phyloP scores from a whole-genome alignment of 1,140 invertebrate genomes.

The Bombus confusus region DNA sequence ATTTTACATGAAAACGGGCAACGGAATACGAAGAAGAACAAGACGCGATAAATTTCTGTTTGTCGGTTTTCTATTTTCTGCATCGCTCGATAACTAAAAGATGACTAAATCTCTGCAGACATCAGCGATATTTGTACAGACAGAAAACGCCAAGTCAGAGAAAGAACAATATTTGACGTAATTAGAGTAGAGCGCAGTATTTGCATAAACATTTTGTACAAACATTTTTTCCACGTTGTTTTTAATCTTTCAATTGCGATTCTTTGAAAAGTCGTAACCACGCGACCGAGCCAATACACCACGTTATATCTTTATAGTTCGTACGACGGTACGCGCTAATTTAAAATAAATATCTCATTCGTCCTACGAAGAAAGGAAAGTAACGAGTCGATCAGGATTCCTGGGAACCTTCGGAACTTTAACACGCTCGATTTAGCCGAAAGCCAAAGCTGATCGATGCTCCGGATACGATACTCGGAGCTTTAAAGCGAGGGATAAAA shows the following conservation, averaged over 20 bases:
- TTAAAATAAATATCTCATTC: not conserved
- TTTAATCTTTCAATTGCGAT: not conserved
- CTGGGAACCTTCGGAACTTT: not conserved
- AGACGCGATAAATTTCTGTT: no score
- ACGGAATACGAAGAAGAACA: no score
- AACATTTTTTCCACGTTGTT: no score
- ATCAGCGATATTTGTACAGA: not conserved
- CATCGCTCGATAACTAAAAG: no score
- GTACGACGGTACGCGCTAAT: no score
- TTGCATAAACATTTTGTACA: not conserved
- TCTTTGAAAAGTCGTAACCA: not conserved
- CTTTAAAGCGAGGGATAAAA: conserved; percentile 2
- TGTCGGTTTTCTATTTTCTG: no score
- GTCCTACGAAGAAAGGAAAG: not conserved
- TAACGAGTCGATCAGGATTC: no score
- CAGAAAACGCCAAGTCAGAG: not conserved
- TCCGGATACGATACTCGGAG: not conserved
- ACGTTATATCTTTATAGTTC: no score
- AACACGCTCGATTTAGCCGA: conserved; percentile 36
- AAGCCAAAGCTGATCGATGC: not conserved
- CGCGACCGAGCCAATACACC: no score
- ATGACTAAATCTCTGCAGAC: not conserved
- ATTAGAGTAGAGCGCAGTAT: not conserved
- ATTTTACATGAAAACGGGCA: no score
- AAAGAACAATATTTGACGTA: not conserved